These are phyloP conservation scores for Saccopteryx leptura DNA, from an alignment of 2,113 vertebrate genomes.

Conservation along the genomic window DNA sequence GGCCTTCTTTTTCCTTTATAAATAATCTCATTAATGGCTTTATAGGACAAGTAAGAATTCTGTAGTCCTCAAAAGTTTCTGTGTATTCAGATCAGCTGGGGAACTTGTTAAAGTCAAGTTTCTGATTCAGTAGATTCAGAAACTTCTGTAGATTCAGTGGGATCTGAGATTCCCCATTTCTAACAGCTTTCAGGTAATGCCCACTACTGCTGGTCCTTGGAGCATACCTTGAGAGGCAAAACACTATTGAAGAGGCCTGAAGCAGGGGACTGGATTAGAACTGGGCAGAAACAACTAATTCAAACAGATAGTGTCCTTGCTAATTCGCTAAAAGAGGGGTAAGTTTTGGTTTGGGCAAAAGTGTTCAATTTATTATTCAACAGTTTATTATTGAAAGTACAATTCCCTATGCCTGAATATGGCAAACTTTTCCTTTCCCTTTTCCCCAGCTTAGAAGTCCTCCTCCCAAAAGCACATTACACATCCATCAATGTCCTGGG, in stretches of 20 bases:
- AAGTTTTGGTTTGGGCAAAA: not conserved
- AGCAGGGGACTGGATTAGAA: not conserved
- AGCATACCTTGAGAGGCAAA: not conserved
- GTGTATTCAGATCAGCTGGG: not conserved
- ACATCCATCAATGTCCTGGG: not conserved
- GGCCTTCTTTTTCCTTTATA: not conserved
- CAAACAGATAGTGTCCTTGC: not conserved
- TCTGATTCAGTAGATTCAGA: not conserved
- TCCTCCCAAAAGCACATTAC: not conserved
- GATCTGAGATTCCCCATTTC: not conserved
- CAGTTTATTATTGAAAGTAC: not conserved
- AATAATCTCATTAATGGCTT: not conserved
- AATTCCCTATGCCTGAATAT: constrained; percentile 5
- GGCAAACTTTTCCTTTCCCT: not conserved
- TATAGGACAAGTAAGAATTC: not conserved
- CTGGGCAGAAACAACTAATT: not conserved
- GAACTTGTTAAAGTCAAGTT: not conserved
- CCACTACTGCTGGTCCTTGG: not conserved
- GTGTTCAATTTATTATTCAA: not conserved
- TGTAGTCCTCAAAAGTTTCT: not conserved
- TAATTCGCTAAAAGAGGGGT: not conserved
- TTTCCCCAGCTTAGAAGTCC: not conserved
- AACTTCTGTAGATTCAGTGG: not conserved
- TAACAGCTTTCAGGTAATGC: not conserved
- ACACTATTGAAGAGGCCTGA: not conserved